Conservation (phyloP, 2,797 vertebrate genomes). For the Sebastes cheni region DNA sequence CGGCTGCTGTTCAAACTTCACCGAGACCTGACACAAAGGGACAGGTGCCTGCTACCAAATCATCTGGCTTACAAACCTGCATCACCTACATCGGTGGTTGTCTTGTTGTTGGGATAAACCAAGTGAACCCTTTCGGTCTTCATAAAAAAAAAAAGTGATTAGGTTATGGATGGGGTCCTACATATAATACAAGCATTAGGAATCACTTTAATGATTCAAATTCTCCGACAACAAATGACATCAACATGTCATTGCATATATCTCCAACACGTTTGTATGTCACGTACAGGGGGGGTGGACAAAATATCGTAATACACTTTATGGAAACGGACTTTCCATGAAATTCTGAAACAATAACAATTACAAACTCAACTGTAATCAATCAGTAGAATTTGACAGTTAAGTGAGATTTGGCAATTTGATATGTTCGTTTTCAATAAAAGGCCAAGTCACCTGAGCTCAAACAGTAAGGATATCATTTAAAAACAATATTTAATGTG, state of each 20-base stretch:
- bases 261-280: not conserved
- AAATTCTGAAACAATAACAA: too few species aligned
- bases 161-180: not conserved
- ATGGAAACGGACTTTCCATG: not conserved
- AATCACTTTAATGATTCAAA: not conserved
- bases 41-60: slow-evolving; percentile 60
- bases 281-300: fast-evolving
- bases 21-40: slow-evolving; percentile 68
- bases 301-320: not conserved
- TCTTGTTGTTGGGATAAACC: not conserved
- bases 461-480: too few species aligned
- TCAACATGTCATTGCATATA: not conserved
- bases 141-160: not conserved
- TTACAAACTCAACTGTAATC: too few species aligned
- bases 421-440: too few species aligned
- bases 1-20: slow-evolving; percentile 76
- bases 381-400: too few species aligned
- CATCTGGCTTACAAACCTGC: slow-evolving; percentile 35
- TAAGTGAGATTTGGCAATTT: too few species aligned
- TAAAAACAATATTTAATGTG: too few species aligned
- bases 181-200: too few species aligned
- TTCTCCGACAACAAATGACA: not conserved
- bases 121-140: not conserved
- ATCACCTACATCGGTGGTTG: slow-evolving; percentile 6
- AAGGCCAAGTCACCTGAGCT: too few species aligned